These are phyloP conservation scores for Athrips mouffetella DNA, from an alignment of 2,888 invertebrate genomes.

Conservation along the genomic window DNA sequence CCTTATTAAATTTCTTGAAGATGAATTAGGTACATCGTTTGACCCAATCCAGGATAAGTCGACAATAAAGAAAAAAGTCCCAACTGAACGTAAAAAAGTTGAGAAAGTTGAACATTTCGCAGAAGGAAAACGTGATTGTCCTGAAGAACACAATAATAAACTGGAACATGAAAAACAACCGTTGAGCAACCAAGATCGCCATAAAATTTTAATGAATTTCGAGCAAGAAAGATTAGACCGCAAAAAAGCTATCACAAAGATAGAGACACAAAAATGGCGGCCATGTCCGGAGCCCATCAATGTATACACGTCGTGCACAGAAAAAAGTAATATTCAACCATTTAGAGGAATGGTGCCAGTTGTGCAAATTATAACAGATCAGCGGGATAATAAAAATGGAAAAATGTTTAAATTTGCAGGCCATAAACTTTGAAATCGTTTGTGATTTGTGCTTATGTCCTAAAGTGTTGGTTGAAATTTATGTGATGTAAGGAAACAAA, in stretches of 20 bases:
- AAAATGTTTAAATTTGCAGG: constrained; percentile 67
- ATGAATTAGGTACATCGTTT: constrained; percentile 51
- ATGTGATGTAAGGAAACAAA: no score
- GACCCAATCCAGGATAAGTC: constrained; percentile 26
- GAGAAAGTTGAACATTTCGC: neutral
- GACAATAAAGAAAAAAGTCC: constrained; percentile 26
- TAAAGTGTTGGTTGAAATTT: neutral
- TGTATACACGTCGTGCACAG: neutral
- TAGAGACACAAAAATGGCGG: constrained; percentile 41
- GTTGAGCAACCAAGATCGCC: neutral
- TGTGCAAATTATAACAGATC: constrained; percentile 32
- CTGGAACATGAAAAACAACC: neutral
- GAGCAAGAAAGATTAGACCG: constrained; percentile 43
- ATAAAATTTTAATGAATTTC: neutral
- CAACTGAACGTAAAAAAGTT: neutral
- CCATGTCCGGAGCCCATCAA: constrained; percentile 19
- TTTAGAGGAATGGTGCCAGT: constrained; percentile 24
- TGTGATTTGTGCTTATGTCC: neutral
- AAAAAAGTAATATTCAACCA: constrained; percentile 23
- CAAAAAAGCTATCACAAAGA: constrained; percentile 45
- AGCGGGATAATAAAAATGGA: constrained; percentile 49
- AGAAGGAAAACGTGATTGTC: neutral
- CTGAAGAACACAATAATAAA: neutral
- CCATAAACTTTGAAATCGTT: constrained; percentile 49
- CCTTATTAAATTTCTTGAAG: constrained; percentile 62